Conservation (phyloP, 2,888 invertebrate species). For the Leptothorax acervorum region DNA sequence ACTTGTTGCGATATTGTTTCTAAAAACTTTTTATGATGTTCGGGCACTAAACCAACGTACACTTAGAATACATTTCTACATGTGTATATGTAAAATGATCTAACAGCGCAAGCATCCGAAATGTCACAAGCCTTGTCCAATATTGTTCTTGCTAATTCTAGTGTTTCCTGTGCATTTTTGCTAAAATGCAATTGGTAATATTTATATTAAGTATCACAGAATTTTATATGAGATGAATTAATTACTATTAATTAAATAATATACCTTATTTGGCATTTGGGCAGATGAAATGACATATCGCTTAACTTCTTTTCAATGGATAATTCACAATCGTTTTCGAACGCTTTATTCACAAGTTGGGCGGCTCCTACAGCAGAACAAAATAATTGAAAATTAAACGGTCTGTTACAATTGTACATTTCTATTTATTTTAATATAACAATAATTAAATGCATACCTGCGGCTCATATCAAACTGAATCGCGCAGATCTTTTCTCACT, state of each 20-base stretch:
- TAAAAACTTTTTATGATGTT: conserved; percentile 92
- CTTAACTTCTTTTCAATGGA: conserved; percentile 78
- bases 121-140: conserved; percentile 89
- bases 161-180: conserved; percentile 88
- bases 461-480: conserved; percentile 86
- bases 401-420: neutral
- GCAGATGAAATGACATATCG: conserved; percentile 85
- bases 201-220: neutral
- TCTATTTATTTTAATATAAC: neutral
- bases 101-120: conserved; percentile 88
- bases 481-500: conserved; percentile 93
- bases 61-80: conserved; percentile 91
- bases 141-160: conserved; percentile 89
- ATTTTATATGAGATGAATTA: neutral
- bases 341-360: conserved; percentile 65
- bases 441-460: conserved; percentile 81
- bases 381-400: neutral
- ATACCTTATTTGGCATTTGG: conserved; percentile 87
- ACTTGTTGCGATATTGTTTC: conserved; percentile 95
- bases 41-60: conserved; percentile 92
- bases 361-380: conserved; percentile 65
- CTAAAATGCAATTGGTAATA: conserved; percentile 81
- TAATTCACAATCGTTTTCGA: conserved; percentile 65
- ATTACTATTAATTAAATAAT: conserved; percentile 18
- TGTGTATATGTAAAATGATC: conserved; percentile 90